These are phyloP conservation scores for Formica exsecta DNA, from an alignment of 1,140 invertebrate species.

Conservation along the genomic window DNA sequence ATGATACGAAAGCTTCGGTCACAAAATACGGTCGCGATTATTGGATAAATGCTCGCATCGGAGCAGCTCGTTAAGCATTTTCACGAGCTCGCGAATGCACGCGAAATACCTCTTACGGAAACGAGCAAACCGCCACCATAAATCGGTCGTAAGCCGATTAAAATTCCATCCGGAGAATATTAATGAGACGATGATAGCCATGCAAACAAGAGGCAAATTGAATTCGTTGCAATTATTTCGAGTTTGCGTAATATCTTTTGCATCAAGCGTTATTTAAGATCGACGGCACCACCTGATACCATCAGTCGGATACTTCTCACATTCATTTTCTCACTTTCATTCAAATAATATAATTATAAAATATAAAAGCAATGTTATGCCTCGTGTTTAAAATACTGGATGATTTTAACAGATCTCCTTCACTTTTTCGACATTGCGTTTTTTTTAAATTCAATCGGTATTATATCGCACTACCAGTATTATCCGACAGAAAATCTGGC, in stretches of 20 bases:
- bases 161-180: slow-evolving; percentile 43
- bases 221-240: slow-evolving; percentile 51
- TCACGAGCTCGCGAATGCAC: slow-evolving; percentile 32
- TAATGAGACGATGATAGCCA: slow-evolving; percentile 35
- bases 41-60: neutral
- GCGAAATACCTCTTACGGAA: slow-evolving; percentile 45
- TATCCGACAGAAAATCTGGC: neutral
- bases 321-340: slow-evolving; percentile 5
- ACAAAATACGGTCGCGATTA: neutral
- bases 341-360: neutral
- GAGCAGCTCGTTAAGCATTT: slow-evolving; percentile 41
- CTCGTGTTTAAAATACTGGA: neutral
- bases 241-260: neutral
- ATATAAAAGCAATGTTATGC: neutral
- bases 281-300: neutral
- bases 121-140: slow-evolving; percentile 54
- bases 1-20: slow-evolving; percentile 13
- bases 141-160: slow-evolving; percentile 63
- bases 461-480: neutral
- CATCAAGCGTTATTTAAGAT: slow-evolving; percentile 15
- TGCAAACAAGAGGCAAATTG: slow-evolving; percentile 44
- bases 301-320: neutral
- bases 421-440: neutral
- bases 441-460: neutral
- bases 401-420: neutral